Base-by-base conservation (phyloP, 2,797 vertebrate species). In the Poecile montanus region DNA sequence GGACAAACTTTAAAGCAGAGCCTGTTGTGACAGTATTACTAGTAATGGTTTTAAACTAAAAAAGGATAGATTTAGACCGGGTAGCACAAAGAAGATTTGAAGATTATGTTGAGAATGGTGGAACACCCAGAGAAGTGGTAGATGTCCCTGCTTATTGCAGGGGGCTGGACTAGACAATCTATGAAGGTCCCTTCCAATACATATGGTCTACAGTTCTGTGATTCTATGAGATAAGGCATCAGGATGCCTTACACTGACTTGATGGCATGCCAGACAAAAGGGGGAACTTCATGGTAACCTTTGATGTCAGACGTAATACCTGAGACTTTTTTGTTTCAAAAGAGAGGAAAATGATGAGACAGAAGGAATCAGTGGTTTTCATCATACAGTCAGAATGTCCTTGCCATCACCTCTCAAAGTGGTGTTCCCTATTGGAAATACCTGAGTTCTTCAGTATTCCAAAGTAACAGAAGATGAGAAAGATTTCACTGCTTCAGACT, bases 231-330 rank as follows among this genome's bases (percentile, higher is more conserved):
- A 36, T 20, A 62, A 72, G 54, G 18, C 44, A 38, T 78, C 22
- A 42, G 22, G 36, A 77, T 68, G 42, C 23, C 30, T 89, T 70
- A 56, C 12, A 10, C 0, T 67, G 53, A 60, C 60, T 79, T 63
- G n/a, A 20, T 84, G 71, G 18, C 0, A 0, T 63, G 63, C 34
- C 40, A 48, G 30, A 65, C 3, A 1, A 45, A 72, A 93, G 15
- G 6, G 8, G 7, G 6, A 76, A 63, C 40, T 85, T 92, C 25
- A 51, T 48, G 9, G 20, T 82, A 81, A 87, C 9, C 16, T 47
- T 32, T 45, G 58, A 44, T 54, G 44, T 50, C 56, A 56, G 40
- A 50, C 30, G 67, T 38, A 79, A 17, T 16, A n/a, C 16, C 9
- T n/a, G 47, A 51, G 19, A 53, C 15, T 38, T 65, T 77, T 83